Evolutionary conservation across 2,113 vertebrate species (phyloP).

Genomic region (Melozone crissalis): DNA sequence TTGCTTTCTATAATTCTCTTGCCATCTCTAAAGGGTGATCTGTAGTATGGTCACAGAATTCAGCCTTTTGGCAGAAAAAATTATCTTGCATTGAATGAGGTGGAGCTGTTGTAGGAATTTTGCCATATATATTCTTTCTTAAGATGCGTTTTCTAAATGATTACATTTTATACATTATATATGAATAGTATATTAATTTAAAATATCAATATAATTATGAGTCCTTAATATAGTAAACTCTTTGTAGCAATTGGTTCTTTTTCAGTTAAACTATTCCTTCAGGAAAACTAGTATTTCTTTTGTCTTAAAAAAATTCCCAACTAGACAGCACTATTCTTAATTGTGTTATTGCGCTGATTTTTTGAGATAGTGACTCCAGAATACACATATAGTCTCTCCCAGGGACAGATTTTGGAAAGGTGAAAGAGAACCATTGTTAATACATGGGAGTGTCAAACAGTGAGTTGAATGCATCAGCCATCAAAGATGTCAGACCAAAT

Average conservation of each 20-base stretch:
- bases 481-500: not conserved
- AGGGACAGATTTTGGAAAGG: not conserved
- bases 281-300: not conserved
- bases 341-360: not conserved
- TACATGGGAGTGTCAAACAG: not conserved
- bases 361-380: not conserved
- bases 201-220: not conserved
- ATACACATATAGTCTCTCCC: not conserved
- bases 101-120: not conserved
- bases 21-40: accelerated
- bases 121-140: not conserved
- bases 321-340: too few species aligned
- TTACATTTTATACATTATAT: not conserved
- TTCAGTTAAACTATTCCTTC: not conserved
- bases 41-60: not conserved
- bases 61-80: not conserved
- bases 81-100: not conserved
- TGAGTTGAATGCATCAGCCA: not conserved
- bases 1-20: not conserved
- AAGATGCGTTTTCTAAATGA: not conserved
- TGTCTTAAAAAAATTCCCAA: not conserved
- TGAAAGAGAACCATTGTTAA: not conserved
- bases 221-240: not conserved
- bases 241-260: not conserved
- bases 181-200: not conserved